Conservation (phyloP, 2,888 invertebrate genomes). For the Melanchra persicariae region DNA sequence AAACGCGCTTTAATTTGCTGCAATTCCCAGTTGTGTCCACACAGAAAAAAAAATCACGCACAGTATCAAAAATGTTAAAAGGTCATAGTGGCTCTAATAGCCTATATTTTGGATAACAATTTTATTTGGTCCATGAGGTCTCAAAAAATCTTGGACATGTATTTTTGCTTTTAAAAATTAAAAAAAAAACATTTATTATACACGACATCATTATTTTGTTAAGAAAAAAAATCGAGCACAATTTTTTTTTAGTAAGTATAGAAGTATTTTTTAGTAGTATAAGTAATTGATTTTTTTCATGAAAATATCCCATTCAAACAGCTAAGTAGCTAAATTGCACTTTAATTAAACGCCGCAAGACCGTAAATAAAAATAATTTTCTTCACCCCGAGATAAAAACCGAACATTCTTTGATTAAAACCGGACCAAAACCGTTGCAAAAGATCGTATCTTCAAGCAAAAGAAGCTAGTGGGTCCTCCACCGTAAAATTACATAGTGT, state of each 20-base stretch:
- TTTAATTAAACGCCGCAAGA: background rate
- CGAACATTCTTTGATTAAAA: conserved; percentile 4
- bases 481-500: conserved; percentile 27
- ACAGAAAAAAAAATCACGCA: background rate
- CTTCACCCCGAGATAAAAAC: background rate
- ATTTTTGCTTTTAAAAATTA: too few species aligned
- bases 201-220: too few species aligned
- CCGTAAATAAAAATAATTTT: background rate
- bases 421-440: background rate
- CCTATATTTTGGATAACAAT: too few species aligned
- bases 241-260: too few species aligned
- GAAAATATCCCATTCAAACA: background rate
- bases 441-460: conserved; percentile 12
- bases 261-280: too few species aligned
- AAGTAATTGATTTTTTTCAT: too few species aligned
- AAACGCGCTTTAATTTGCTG: background rate
- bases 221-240: too few species aligned
- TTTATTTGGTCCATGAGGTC: too few species aligned
- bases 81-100: background rate
- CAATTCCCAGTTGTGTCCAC: background rate
- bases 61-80: background rate
- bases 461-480: conserved; percentile 7
- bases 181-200: too few species aligned
- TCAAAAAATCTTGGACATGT: too few species aligned
- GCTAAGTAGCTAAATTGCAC: background rate